Percentiles rank a stretch among this genome's conserved stretches.
Evolutionary conservation across 2,113 vertebrate species (phyloP).

Genomic region (Taurulus bubalis): DNA sequence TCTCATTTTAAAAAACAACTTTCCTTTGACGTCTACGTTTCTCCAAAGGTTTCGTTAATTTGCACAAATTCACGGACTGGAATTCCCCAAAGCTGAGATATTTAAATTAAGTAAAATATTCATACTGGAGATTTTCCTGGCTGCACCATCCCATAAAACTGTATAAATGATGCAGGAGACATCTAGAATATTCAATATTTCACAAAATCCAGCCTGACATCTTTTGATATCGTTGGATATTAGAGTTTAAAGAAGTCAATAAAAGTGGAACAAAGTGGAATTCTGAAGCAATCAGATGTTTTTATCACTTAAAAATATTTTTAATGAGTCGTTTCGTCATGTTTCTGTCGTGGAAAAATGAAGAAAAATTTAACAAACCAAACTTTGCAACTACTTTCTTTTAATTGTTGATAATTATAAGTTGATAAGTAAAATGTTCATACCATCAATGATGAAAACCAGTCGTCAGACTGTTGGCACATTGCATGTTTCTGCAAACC

Average conservation of each 20-base stretch:
- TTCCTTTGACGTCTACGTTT: too few relatives aligned
- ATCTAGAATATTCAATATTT: background rate
- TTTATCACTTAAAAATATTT: background rate
- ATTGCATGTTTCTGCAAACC: too few relatives aligned
- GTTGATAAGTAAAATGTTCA: too few relatives aligned
- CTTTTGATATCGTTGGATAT: background rate
- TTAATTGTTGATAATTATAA: background rate
- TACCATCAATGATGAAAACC: too few relatives aligned
- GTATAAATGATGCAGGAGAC: background rate
- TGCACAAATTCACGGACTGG: background rate
- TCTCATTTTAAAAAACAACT: too few relatives aligned
- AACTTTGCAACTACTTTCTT: background rate
- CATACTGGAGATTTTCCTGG: background rate
- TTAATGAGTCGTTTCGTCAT: background rate
- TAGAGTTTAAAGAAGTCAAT: background rate
- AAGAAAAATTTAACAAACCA: background rate
- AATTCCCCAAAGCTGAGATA: background rate
- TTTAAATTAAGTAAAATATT: constrained; percentile 9
- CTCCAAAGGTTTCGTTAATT: background rate
- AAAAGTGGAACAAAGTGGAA: background rate
- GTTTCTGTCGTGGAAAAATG: background rate
- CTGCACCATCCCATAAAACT: background rate
- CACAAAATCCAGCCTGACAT: background rate
- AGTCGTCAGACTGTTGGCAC: too few relatives aligned
- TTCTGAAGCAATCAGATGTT: background rate